phyloP scores from a whole-genome alignment of 2,797 vertebrate species.

The Aldrovandia affinis region DNA sequence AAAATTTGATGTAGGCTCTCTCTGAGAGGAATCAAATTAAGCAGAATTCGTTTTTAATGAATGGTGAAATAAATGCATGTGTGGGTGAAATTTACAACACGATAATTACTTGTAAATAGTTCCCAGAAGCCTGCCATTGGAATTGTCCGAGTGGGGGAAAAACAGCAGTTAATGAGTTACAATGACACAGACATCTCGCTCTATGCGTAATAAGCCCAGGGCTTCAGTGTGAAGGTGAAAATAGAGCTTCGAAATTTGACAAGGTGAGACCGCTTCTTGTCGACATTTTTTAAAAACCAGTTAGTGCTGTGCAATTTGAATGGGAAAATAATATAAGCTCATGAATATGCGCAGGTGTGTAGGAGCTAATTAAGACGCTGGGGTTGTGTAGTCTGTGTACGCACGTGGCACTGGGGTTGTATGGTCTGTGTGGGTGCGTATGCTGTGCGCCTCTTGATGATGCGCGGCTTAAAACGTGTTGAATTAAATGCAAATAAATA shows the following conservation, averaged over 20 bases:
- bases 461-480: neutral
- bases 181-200: conserved; percentile 66
- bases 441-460: conserved; percentile 16
- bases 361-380: conserved; percentile 39
- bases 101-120: conserved; percentile 33
- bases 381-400: no score
- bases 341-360: conserved; percentile 61
- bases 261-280: conserved; percentile 77
- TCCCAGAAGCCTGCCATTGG: conserved; percentile 21
- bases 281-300: conserved; percentile 67
- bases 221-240: conserved; percentile 77
- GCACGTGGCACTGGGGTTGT: no score
- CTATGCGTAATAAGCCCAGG: conserved; percentile 75
- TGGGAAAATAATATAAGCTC: conserved; percentile 40
- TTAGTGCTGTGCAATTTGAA: conserved; percentile 57
- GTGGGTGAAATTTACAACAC: conserved; percentile 21
- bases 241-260: conserved; percentile 70
- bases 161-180: conserved; percentile 52
- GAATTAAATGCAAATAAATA: conserved; percentile 22
- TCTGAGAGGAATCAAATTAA: neutral
- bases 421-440: conserved; percentile 36
- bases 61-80: conserved; percentile 18
- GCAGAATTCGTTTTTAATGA: conserved; percentile 12
- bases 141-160: conserved; percentile 11
- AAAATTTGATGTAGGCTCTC: no score